Base-by-base conservation (phyloP, 1,140 invertebrate species). In the Drosophila pseudoobscura region DNA sequence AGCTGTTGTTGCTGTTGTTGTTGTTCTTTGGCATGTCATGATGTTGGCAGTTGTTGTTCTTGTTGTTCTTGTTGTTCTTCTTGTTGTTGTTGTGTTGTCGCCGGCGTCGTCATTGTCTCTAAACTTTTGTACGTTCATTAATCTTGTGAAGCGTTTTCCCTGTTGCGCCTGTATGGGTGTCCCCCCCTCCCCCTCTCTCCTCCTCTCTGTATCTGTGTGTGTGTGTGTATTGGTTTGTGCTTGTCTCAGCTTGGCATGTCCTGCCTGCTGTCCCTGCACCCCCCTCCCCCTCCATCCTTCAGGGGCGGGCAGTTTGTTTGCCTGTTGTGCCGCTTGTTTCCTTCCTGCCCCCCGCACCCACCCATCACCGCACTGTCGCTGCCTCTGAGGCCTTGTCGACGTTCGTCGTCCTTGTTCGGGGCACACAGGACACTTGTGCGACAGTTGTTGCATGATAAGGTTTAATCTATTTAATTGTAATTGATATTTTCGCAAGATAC, bases 401-500 rank as follows among this genome's bases (percentile, higher is more conserved):
- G 61, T 70, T 54, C 45, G 31, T 73, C 58, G 80, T 74, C 60
- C 68, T 78, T 78, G 82, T 75, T 57, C 69, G 64, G 69, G 82
- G 80, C 82, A 87, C 82, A 50, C 74, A 65, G 69, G 82, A 87
- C 82, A 87, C 82, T 85, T 87, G 78, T 87, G 82, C 82, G 82
- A 87, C 82, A 87, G 82, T 87, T 87, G 82, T 87, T 87, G 82
- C 82, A 87, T 87, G 82, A 87, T 87, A 87, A 87, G 82, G 82
- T 87, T 87, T 87, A 87, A 87, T 87, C 82, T 87, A 87, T 87
- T 87, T 87, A 87, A 87, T 87, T 87, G 82, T 87, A 87, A 87
- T 87, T 87, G 82, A 87, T 87, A 87, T 87, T 87, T 87, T 87
- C 78, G 60, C 82, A 82, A 87, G 82, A 87, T 87, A 87, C 65